Evolutionary conservation across 2,113 vertebrate species (phyloP).

Genomic region (Dendrocopos noguchii): DNA sequence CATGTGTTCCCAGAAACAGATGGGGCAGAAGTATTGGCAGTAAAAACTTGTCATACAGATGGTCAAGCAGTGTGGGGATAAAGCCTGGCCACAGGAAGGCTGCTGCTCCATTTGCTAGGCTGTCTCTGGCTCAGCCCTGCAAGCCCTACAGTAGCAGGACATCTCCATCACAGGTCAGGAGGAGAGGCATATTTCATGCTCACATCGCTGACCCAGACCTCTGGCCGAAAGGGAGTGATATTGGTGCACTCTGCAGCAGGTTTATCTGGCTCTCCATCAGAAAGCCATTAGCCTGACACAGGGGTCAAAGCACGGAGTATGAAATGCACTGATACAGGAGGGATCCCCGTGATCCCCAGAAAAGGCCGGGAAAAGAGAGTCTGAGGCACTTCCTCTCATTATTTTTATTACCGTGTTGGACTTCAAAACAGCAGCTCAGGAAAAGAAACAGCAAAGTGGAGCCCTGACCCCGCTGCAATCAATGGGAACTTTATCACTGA

Average conservation of each 20-base stretch:
- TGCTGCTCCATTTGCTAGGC: background rate
- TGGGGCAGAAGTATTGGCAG: background rate
- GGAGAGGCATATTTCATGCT: constrained; percentile 18
- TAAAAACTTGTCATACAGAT: background rate
- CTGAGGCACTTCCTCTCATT: constrained; percentile 58
- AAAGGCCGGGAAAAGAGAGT: constrained; percentile 26
- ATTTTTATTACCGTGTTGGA: constrained; percentile 50
- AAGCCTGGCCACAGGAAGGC: background rate
- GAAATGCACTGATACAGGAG: constrained; percentile 16
- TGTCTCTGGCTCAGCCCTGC: background rate
- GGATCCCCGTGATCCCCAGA: background rate
- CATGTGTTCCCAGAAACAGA: background rate
- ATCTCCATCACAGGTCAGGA: background rate
- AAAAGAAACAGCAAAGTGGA: constrained; percentile 18
- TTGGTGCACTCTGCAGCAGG: background rate
- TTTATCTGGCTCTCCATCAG: constrained; percentile 52
- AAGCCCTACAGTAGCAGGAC: constrained; percentile 4
- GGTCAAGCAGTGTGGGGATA: background rate
- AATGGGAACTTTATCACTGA: constrained; percentile 31
- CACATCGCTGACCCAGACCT: background rate
- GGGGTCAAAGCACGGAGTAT: constrained; percentile 27
- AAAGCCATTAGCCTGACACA: constrained; percentile 49
- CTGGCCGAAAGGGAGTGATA: background rate
- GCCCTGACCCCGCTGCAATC: background rate
- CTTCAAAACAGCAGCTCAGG: constrained; percentile 47